These are phyloP conservation scores for Eupithecia vulgata DNA, from an alignment of 2,888 invertebrate genomes.

Conservation along the genomic window DNA sequence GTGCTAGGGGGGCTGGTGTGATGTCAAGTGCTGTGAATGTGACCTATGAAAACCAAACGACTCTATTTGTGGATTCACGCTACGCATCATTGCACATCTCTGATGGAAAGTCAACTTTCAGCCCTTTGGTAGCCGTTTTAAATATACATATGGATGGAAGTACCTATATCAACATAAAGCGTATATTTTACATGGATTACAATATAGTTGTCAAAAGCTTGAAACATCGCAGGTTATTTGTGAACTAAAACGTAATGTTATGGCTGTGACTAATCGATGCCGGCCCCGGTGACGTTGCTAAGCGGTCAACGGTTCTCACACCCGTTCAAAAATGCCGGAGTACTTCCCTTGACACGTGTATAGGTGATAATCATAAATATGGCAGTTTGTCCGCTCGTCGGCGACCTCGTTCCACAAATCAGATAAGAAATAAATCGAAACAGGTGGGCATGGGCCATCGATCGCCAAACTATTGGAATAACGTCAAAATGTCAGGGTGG, in stretches of 20 bases:
- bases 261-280: constrained; percentile 20
- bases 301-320: constrained; percentile 21
- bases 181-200: neutral
- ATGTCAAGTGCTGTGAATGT: no score
- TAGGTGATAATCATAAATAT: constrained; percentile 48
- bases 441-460: constrained; percentile 61
- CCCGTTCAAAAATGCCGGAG: constrained; percentile 18
- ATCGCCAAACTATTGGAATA: constrained; percentile 51
- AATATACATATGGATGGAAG: constrained; percentile 1
- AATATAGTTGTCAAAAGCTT: constrained; percentile 7
- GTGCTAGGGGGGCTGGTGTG: no score
- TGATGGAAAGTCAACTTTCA: neutral
- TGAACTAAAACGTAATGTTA: constrained; percentile 10
- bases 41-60: neutral
- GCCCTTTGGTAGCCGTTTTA: neutral
- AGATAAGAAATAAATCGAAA: constrained; percentile 71
- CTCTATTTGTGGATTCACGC: neutral
- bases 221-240: constrained; percentile 15
- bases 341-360: constrained; percentile 44
- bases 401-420: constrained; percentile 70
- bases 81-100: neutral
- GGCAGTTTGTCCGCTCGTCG: constrained; percentile 45
- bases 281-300: constrained; percentile 18
- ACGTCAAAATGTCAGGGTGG: constrained; percentile 56
- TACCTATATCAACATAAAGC: neutral